Conservation (phyloP, 2,113 vertebrate genomes). For the Tragulus kanchil region DNA sequence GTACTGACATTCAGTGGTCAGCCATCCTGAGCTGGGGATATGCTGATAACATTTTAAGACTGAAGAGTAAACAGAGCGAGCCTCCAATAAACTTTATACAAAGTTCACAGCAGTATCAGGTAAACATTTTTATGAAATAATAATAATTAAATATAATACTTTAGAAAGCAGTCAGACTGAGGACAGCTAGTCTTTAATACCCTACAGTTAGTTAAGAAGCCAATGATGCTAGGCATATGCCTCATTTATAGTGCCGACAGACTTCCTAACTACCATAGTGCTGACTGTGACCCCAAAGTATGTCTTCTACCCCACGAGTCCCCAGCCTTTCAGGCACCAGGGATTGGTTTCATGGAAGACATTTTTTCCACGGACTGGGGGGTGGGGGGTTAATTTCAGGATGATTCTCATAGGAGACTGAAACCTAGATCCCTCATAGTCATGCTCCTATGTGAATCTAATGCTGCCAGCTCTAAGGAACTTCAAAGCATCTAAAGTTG, state of each 20-base stretch:
- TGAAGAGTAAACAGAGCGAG: conserved; percentile 99
- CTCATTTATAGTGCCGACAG: neutral
- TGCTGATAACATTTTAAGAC: conserved; percentile 94
- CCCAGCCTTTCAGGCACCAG: neutral
- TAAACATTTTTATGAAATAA: conserved; percentile 67
- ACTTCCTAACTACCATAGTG: neutral
- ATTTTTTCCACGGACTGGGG: neutral
- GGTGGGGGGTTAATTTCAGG: neutral
- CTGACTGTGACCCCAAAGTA: neutral
- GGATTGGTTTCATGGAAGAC: neutral
- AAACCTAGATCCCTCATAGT: neutral
- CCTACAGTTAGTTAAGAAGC: neutral
- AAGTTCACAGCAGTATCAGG: conserved; percentile 96
- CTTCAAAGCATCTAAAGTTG: neutral
- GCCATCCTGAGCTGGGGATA: conserved; percentile 99
- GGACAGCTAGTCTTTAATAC: neutral
- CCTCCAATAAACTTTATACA: conserved; percentile 98
- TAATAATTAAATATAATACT: neutral
- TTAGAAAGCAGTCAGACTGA: neutral
- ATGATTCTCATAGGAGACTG: neutral
- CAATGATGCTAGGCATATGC: rapidly evolving
- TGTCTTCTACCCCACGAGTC: neutral
- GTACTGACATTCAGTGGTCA: conserved; percentile 99
- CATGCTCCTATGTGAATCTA: neutral
- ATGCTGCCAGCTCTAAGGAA: neutral